Conservation (phyloP, 2,888 invertebrate species). For the Hirtodrosophila cameraria region DNA sequence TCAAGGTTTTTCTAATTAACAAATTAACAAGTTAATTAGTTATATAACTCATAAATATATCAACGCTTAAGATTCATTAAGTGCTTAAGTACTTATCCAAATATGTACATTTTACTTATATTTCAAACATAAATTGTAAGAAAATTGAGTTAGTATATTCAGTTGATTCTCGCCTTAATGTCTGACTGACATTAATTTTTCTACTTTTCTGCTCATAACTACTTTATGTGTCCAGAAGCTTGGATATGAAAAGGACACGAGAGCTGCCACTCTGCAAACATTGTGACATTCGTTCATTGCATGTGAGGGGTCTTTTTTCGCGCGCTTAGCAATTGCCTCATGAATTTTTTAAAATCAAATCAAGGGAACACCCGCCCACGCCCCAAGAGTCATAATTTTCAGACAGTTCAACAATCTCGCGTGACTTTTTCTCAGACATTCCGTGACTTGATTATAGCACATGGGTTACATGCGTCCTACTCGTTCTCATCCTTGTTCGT, state of each 20-base stretch:
- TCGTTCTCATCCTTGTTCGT: slow-evolving; percentile 4
- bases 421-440: slow-evolving; percentile 65
- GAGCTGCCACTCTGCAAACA: slow-evolving; percentile 24
- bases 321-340: slow-evolving; percentile 51
- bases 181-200: too few relatives aligned
- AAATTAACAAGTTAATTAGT: too few relatives aligned
- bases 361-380: slow-evolving; percentile 44
- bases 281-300: slow-evolving; percentile 31
- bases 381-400: slow-evolving; percentile 67
- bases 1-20: slow-evolving; percentile 17
- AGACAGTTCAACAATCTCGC: slow-evolving; percentile 67
- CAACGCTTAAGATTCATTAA: too few relatives aligned
- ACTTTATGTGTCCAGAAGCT: slow-evolving; percentile 3
- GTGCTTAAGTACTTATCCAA: too few relatives aligned
- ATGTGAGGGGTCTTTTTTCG: slow-evolving; percentile 33
- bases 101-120: too few relatives aligned
- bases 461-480: slow-evolving; percentile 50
- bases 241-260: slow-evolving; percentile 6
- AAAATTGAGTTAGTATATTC: too few relatives aligned
- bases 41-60: too few relatives aligned
- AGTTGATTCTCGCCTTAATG: too few relatives aligned
- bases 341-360: slow-evolving; percentile 74
- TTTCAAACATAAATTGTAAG: too few relatives aligned
- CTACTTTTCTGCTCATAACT: too few relatives aligned
- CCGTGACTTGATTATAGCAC: slow-evolving; percentile 62